Conservation (phyloP, 2,113 vertebrate species). For the Odobenus rosmarus region DNA sequence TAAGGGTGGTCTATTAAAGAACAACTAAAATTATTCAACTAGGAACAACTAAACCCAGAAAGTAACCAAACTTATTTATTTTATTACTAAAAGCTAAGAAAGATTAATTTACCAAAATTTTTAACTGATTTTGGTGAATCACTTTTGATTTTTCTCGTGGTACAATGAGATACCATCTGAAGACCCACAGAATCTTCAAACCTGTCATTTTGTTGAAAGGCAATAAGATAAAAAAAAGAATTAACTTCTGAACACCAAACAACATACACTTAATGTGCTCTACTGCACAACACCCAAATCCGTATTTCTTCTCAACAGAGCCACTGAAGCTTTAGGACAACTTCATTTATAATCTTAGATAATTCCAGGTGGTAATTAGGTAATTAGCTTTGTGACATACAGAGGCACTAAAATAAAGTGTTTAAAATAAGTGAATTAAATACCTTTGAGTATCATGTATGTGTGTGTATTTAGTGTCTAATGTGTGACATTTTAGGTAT, state of each 20-base stretch:
- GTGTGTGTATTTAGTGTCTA: background rate
- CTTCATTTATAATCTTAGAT: background rate
- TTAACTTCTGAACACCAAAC: background rate
- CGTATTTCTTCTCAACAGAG: background rate
- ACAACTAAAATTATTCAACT: background rate
- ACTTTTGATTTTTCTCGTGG: slow-evolving; percentile 89
- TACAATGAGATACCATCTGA: slow-evolving; percentile 87
- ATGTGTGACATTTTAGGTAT: background rate
- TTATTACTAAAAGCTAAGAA: slow-evolving; percentile 35
- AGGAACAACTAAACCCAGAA: background rate
- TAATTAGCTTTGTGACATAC: background rate
- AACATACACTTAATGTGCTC: background rate
- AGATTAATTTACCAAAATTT: slow-evolving; percentile 92
- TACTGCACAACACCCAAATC: background rate
- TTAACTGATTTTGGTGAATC: slow-evolving; percentile 89
- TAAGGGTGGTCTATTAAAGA: background rate
- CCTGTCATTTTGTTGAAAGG: slow-evolving; percentile 83
- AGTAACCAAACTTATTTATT: background rate
- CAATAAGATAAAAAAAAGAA: slow-evolving; percentile 57
- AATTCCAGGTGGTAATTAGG: background rate
- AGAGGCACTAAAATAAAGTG: background rate
- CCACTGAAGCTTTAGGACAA: background rate
- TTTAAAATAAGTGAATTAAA: background rate
- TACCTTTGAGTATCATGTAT: background rate
- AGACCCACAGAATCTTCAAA: slow-evolving; percentile 93